phyloP scores from a whole-genome alignment of 2,888 invertebrate genomes.

The Drosophila cognata region DNA sequence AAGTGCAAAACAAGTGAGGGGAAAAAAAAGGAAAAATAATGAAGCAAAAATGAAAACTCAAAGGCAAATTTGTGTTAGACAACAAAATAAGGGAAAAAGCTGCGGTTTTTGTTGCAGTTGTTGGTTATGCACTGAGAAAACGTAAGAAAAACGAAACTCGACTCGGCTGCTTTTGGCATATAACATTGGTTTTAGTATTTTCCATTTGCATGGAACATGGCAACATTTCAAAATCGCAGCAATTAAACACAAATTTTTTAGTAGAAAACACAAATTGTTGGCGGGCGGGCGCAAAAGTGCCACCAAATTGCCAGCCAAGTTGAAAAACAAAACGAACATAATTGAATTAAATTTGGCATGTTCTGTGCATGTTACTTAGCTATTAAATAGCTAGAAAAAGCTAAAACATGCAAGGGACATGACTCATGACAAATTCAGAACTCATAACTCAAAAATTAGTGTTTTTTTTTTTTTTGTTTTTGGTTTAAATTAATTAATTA shows the following conservation, averaged over 20 bases:
- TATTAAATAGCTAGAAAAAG: conserved; percentile 19
- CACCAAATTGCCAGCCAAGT: neutral
- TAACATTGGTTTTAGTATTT: conserved; percentile 5
- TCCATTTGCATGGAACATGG: conserved; percentile 5
- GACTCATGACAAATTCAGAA: conserved; percentile 12
- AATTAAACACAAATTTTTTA: conserved; percentile 25
- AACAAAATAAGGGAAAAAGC: conserved; percentile 41
- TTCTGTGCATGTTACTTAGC: conserved; percentile 33
- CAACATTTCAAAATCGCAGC: conserved; percentile 43
- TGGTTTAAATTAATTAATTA: conserved; percentile 24
- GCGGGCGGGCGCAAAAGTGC: neutral
- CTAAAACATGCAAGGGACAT: conserved; percentile 23
- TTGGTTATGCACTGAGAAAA: conserved; percentile 31
- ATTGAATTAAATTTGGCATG: conserved; percentile 8
- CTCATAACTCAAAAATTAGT: conserved; percentile 26
- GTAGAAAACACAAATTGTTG: conserved; percentile 31
- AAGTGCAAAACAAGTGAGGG: conserved; percentile 43
- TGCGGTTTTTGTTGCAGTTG: conserved; percentile 26
- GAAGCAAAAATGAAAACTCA: conserved; percentile 15
- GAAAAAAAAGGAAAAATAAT: neutral
- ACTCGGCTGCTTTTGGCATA: conserved; percentile 14
- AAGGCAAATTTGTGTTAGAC: conserved; percentile 38
- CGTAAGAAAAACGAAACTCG: conserved; percentile 24
- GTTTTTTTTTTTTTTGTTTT: neutral
- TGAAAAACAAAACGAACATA: conserved; percentile 12